Conservation (phyloP, 2,797 vertebrate genomes). For the Spatula clypeata region DNA sequence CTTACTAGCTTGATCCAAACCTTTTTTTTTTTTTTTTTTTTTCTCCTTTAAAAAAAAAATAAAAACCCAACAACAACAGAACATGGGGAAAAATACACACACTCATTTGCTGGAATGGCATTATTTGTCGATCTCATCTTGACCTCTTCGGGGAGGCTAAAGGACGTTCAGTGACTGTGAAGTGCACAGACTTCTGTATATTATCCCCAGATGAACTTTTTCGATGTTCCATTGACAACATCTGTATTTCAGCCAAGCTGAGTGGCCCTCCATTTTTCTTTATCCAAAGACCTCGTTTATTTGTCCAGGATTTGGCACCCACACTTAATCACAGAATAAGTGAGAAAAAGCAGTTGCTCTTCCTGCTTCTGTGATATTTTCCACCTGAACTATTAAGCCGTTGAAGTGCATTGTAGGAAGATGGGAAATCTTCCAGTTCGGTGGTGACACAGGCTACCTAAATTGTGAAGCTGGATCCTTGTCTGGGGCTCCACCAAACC, state of each 20-base stretch:
- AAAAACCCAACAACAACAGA: too few relatives aligned
- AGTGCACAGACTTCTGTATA: conserved; percentile 17
- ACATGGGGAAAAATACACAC: conserved; percentile 7
- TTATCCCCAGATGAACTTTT: conserved; percentile 52
- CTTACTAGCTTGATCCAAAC: conserved; percentile 20
- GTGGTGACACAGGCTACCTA: background rate
- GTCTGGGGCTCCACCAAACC: background rate
- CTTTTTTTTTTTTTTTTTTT: background rate
- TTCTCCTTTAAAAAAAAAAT: too few relatives aligned
- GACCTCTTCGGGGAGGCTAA: conserved; percentile 56
- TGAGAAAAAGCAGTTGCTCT: conserved; percentile 74
- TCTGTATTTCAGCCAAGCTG: conserved; percentile 33
- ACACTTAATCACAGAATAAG: conserved; percentile 40
- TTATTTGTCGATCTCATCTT: conserved; percentile 57
- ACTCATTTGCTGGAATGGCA: conserved; percentile 52
- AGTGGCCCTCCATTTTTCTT: conserved; percentile 52
- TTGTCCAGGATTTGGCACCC: conserved; percentile 66
- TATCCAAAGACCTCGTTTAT: conserved; percentile 57
- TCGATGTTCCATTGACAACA: conserved; percentile 51
- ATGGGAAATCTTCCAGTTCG: background rate
- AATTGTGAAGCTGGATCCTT: background rate
- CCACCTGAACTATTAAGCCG: background rate
- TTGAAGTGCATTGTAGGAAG: background rate
- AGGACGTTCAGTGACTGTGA: conserved; percentile 59
- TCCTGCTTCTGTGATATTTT: conserved; percentile 28